Conservation (phyloP, 2,888 invertebrate species). For the Scelioninae gen. 1 region DNA sequence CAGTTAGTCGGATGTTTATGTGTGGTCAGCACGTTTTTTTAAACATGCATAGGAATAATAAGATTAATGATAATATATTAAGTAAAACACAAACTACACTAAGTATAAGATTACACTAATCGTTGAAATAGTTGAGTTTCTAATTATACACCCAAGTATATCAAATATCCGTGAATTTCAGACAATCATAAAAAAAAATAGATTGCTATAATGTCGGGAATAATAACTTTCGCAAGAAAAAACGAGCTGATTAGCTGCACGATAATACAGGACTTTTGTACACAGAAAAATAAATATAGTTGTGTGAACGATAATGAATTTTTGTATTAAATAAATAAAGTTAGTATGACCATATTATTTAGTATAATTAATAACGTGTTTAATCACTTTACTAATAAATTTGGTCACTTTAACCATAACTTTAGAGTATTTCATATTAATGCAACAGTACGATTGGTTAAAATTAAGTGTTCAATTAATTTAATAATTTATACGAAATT, state of each 20-base stretch:
- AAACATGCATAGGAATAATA: not conserved
- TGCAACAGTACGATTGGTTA: too few species aligned
- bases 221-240: conserved; percentile 2
- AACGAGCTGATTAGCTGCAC: conserved; percentile 31
- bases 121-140: conserved; percentile 22
- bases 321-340: too few species aligned
- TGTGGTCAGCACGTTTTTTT: not conserved
- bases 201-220: not conserved
- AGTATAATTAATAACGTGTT: too few species aligned
- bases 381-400: too few species aligned
- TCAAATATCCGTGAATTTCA: conserved; percentile 13
- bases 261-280: conserved; percentile 37
- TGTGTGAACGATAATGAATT: too few species aligned
- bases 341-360: too few species aligned
- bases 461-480: too few species aligned
- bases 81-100: not conserved
- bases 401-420: too few species aligned
- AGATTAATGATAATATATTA: not conserved
- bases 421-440: too few species aligned
- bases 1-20: not conserved
- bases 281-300: too few species aligned
- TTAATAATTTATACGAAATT: too few species aligned
- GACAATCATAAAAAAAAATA: not conserved
- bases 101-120: conserved; percentile 24
- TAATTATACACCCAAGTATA: conserved; percentile 13